Percentiles rank a stretch among this genome's conserved stretches.
These are phyloP conservation scores for Bufo bufo DNA, from an alignment of 2,113 vertebrate species.

Conservation along the genomic window DNA sequence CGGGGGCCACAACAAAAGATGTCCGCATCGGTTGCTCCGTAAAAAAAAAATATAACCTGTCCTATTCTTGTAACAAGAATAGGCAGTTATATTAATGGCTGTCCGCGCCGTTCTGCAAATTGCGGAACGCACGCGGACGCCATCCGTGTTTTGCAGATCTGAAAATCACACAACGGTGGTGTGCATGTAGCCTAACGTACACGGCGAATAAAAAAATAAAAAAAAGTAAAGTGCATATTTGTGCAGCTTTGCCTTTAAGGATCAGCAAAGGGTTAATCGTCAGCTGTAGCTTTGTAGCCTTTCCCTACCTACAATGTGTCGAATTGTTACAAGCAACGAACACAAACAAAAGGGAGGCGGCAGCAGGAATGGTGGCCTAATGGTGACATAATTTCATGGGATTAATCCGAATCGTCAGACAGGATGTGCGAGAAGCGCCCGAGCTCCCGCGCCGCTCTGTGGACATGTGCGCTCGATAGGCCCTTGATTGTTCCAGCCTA, in stretches of 20 bases:
- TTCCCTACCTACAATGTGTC: background rate
- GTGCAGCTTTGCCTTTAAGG: background rate
- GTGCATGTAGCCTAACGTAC: no score
- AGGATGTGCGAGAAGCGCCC: slow-evolving; percentile 32
- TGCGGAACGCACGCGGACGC: no score
- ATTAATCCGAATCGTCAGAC: slow-evolving; percentile 1
- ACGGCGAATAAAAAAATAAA: no score
- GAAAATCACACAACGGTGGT: no score
- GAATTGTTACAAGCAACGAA: background rate
- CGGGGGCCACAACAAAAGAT: no score
- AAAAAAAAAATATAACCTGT: no score
- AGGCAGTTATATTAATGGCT: no score
- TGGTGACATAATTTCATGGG: background rate
- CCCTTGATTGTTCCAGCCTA: slow-evolving; percentile 51
- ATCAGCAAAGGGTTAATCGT: background rate
- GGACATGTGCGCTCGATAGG: slow-evolving; percentile 35
- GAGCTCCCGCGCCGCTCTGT: background rate
- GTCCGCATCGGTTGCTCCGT: no score
- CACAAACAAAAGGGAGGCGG: background rate
- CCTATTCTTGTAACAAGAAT: no score
- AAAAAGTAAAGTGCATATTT: no score
- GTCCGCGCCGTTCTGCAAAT: no score
- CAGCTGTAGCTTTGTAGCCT: background rate
- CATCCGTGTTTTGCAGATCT: no score
- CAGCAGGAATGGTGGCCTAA: background rate